A percentile compares a stretch with the other conserved stretches of the same genome.
Evolutionary conservation across 2,113 vertebrate species (phyloP).

Genomic region (Serilophus lunatus): DNA sequence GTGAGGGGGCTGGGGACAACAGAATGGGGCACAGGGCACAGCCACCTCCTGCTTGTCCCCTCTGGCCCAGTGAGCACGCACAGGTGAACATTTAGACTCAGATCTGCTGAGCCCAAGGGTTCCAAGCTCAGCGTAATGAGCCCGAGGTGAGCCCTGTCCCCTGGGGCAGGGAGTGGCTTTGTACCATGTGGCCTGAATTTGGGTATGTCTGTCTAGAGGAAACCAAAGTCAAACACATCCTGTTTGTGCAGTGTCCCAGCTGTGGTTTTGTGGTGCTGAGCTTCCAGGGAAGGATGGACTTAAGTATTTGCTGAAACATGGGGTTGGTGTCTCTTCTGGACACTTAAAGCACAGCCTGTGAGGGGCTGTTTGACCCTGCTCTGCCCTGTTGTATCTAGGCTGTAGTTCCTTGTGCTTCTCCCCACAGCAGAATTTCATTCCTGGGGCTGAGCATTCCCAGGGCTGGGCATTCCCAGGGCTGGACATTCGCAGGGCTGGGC

Average conservation of each 20-base stretch:
- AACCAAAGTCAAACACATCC: neutral
- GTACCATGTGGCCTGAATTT: neutral
- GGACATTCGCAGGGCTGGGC: too few relatives aligned
- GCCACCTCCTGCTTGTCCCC: neutral
- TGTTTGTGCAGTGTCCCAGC: neutral
- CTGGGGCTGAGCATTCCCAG: too few relatives aligned
- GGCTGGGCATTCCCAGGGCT: neutral
- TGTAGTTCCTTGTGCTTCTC: neutral
- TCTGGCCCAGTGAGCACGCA: neutral
- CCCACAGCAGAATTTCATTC: neutral
- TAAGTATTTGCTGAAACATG: neutral
- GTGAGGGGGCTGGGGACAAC: constrained; percentile 53
- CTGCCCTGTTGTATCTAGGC: neutral
- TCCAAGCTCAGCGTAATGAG: neutral
- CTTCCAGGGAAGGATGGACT: neutral
- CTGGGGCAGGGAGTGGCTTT: neutral
- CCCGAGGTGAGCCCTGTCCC: neutral
- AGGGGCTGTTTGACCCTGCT: neutral
- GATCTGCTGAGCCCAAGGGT: neutral
- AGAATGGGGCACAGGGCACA: neutral
- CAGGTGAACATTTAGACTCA: neutral
- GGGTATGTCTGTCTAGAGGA: neutral
- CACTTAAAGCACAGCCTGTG: fast-evolving
- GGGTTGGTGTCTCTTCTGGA: neutral
- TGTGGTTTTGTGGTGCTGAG: neutral